Conservation (phyloP, 1,140 invertebrate species). For the Helicoverpa armigera region DNA sequence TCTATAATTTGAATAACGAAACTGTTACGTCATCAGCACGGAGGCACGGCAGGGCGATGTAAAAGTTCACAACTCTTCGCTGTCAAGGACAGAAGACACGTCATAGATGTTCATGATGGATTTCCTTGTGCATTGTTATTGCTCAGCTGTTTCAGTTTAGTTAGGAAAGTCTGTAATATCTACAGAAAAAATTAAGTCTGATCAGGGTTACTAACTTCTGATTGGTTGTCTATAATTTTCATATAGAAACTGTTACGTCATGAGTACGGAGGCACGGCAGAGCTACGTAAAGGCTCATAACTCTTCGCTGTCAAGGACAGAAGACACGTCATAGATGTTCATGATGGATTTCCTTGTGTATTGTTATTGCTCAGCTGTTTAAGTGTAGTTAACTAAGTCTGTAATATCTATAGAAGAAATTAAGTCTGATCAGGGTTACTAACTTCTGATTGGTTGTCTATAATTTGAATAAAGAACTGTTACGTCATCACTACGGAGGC, state of each 20-base stretch:
- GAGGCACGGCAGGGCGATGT: not conserved
- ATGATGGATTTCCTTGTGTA: not conserved
- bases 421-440: no score
- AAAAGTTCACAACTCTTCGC: not conserved
- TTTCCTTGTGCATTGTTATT: not conserved
- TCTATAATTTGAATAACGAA: no score
- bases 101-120: not conserved
- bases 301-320: not conserved
- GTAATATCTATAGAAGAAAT: no score
- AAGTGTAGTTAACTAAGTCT: no score
- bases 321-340: not conserved
- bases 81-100: not conserved
- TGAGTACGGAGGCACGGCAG: not conserved
- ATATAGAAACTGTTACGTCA: no score
- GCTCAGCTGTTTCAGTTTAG: not conserved
- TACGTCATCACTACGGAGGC: not conserved
- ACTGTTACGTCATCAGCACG: no score
- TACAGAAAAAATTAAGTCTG: no score
- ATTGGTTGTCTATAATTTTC: no score
- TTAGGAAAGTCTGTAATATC: no score
- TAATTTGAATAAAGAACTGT: no score
- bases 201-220: no score
- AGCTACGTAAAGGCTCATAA: not conserved
- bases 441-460: no score
- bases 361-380: not conserved